These are phyloP conservation scores for Mustela nigripes DNA, from an alignment of 2,113 vertebrate genomes.

Conservation along the genomic window DNA sequence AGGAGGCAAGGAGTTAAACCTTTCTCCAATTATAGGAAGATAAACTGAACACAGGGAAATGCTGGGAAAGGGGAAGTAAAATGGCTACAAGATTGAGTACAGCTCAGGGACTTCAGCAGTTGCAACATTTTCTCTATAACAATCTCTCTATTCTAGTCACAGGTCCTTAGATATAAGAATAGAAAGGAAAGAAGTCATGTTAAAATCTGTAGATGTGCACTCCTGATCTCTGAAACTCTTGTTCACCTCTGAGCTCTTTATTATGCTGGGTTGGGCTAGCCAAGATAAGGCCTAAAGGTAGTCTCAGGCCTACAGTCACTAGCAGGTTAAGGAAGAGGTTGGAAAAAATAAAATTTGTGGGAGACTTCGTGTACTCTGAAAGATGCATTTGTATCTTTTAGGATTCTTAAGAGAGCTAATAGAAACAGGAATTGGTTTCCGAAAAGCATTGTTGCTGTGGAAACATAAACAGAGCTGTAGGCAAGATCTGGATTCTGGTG, in stretches of 20 bases:
- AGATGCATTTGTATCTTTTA: conserved; percentile 38
- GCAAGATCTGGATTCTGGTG: not conserved
- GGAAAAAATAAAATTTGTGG: not conserved
- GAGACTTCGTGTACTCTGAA: conserved; percentile 8
- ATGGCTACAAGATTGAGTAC: not conserved
- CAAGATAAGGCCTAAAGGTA: not conserved
- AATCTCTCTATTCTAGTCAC: conserved; percentile 27
- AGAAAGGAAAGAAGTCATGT: conserved; percentile 5
- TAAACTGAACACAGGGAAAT: not conserved
- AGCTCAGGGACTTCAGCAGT: not conserved
- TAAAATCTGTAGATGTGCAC: conserved; percentile 12
- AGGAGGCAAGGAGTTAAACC: not conserved
- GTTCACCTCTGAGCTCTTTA: not conserved
- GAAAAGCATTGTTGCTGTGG: not conserved
- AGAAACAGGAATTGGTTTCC: not conserved
- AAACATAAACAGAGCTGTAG: not conserved
- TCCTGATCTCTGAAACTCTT: not conserved
- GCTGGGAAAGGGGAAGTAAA: not conserved
- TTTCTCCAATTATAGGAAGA: not conserved
- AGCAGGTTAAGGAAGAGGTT: not conserved
- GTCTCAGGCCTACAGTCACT: not conserved
- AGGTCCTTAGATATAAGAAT: conserved; percentile 31
- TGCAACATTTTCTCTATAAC: not conserved
- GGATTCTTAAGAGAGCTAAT: conserved; percentile 1
- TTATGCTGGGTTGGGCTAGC: not conserved